Conservation (phyloP, 1,140 invertebrate species). For the Drosophila asahinai region DNA sequence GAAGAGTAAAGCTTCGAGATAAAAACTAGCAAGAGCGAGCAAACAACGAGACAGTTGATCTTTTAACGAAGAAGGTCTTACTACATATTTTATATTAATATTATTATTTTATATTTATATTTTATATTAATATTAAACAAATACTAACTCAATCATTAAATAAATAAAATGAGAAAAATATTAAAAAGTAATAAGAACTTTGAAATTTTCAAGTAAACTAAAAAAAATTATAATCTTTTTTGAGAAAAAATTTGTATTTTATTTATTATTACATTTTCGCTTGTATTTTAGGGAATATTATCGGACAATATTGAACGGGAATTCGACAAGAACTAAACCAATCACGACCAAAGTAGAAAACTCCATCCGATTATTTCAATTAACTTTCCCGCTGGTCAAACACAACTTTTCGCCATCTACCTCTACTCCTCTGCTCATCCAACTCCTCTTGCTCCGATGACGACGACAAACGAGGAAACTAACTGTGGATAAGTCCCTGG, state of each 20-base stretch:
- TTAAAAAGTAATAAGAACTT: background rate
- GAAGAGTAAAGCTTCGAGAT: too few species aligned
- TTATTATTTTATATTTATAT: too few species aligned
- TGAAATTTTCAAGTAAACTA: too few species aligned
- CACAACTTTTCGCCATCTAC: constrained; percentile 24
- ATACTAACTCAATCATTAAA: background rate
- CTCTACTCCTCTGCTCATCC: too few species aligned
- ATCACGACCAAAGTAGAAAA: constrained; percentile 62
- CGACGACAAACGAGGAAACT: constrained; percentile 31
- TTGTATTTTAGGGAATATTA: constrained; percentile 10
- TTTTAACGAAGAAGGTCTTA: too few species aligned
- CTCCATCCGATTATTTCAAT: constrained; percentile 77
- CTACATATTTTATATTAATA: too few species aligned
- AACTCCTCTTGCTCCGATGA: too few species aligned
- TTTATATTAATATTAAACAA: too few species aligned
- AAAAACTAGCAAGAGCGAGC: too few species aligned
- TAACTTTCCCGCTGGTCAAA: constrained; percentile 64
- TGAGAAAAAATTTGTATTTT: fast-evolving
- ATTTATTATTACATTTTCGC: background rate
- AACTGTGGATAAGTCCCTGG: background rate
- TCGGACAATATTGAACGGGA: constrained; percentile 32
- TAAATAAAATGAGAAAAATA: background rate
- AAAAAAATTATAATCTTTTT: background rate
- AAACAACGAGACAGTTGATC: too few species aligned
- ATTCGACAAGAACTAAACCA: constrained; percentile 62